Percentiles rank a stretch among this genome's conserved stretches.
Conservation (phyloP, 1,140 invertebrate species). For the Drosophila pseudoananassae region DNA sequence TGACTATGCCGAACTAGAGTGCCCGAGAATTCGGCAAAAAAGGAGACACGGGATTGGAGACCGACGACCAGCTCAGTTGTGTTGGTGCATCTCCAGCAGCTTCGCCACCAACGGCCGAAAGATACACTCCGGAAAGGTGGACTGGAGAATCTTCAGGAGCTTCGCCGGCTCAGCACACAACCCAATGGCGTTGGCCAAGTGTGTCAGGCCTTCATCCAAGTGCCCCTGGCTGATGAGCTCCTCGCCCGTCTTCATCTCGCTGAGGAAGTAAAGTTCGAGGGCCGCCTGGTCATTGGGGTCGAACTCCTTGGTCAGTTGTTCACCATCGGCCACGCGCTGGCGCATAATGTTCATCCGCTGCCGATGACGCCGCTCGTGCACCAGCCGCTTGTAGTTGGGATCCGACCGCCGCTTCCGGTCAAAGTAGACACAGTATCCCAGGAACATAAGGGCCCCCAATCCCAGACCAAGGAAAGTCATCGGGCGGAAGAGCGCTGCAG, state of each 20-base stretch:
- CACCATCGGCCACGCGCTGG: not conserved
- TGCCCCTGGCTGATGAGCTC: not conserved
- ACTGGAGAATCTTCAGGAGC: slow-evolving; percentile 9
- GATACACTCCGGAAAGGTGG: slow-evolving; percentile 1
- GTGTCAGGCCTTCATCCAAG: slow-evolving; percentile 1
- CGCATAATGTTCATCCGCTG: not conserved
- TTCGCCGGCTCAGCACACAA: slow-evolving; percentile 9
- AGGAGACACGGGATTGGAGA: not conserved
- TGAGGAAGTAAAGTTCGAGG: slow-evolving; percentile 4
- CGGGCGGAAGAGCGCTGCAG: not conserved
- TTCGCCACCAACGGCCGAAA: not conserved
- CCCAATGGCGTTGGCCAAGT: slow-evolving; percentile 10
- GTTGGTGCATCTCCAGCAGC: not conserved
- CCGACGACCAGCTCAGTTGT: not conserved
- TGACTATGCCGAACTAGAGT: no score
- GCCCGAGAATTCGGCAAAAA: no score
- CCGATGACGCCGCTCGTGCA: slow-evolving; percentile 9
- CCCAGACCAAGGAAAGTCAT: slow-evolving; percentile 2
- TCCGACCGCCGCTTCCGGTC: slow-evolving; percentile 21
- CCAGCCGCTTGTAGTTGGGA: slow-evolving; percentile 13
- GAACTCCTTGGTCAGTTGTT: not conserved
- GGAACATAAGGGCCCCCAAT: not conserved
- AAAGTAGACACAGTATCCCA: slow-evolving; percentile 17
- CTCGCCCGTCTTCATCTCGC: slow-evolving; percentile 6
- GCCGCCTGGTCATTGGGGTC: not conserved